Evolutionary conservation across 2,888 invertebrate genomes (phyloP).

Genomic region (Pammene fasciana): DNA sequence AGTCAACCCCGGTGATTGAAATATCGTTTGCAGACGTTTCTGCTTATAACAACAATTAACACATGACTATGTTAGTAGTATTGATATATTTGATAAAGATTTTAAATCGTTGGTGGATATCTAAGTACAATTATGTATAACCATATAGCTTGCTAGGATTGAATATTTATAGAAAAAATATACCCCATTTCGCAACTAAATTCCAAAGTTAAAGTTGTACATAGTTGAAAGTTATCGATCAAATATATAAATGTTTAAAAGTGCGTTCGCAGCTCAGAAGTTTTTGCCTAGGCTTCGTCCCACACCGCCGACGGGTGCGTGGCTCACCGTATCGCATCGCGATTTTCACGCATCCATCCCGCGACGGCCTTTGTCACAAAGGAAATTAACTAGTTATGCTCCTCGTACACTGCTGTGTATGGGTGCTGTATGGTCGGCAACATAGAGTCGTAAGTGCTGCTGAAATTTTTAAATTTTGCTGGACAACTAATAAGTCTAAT

Average conservation of each 20-base stretch:
- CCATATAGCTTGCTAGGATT: too few species aligned
- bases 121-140: too few species aligned
- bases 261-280: constrained; percentile 5
- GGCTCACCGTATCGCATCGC: constrained; percentile 81
- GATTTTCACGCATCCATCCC: constrained; percentile 83
- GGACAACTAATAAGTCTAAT: neutral
- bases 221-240: neutral
- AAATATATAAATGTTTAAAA: neutral
- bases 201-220: neutral
- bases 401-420: constrained; percentile 56
- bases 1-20: too few species aligned
- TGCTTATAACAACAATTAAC: too few species aligned
- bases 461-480: neutral
- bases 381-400: constrained; percentile 82
- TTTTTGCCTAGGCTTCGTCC: constrained; percentile 27
- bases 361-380: constrained; percentile 81
- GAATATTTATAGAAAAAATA: too few species aligned
- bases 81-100: too few species aligned
- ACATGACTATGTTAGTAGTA: too few species aligned
- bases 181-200: too few species aligned
- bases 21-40: too few species aligned
- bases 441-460: neutral
- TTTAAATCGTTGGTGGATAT: too few species aligned
- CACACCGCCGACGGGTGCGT: constrained; percentile 59
- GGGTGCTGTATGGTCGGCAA: constrained; percentile 62